Evolutionary conservation across 2,113 vertebrate species (phyloP).

Genomic region (Aptenodytes patagonicus): DNA sequence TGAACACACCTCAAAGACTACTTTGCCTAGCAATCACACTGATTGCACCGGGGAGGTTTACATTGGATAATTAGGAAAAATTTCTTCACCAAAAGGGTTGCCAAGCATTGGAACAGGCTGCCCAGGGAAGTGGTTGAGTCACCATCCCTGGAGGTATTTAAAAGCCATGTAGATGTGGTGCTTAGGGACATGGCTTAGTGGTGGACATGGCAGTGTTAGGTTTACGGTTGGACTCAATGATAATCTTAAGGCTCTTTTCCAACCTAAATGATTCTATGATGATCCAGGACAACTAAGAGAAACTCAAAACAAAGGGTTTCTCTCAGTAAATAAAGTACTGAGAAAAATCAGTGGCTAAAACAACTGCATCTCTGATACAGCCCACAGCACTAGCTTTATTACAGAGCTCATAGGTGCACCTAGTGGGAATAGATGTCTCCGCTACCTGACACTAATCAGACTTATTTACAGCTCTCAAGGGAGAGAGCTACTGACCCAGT

Average conservation of each 20-base stretch:
- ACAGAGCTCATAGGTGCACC: neutral
- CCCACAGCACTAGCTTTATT: neutral
- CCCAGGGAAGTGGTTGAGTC: neutral
- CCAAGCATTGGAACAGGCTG: neutral
- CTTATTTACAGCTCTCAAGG: neutral
- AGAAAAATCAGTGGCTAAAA: neutral
- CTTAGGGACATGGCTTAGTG: neutral
- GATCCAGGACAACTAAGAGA: neutral
- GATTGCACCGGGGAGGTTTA: neutral
- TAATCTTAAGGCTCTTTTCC: neutral
- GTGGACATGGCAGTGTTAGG: neutral
- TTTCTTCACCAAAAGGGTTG: neutral
- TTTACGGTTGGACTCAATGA: neutral
- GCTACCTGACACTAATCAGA: neutral
- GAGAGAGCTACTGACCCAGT: neutral
- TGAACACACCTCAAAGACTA: neutral
- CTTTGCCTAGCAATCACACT: neutral
- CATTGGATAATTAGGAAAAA: neutral
- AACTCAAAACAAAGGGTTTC: neutral
- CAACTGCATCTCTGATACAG: neutral
- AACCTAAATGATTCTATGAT: neutral
- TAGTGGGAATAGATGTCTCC: neutral
- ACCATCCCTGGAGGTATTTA: neutral
- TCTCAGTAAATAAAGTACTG: neutral
- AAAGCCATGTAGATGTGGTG: rapidly evolving